Evolutionary conservation across 2,797 vertebrate genomes (phyloP), one percentile per base, ranked within the genome.

Genomic region (Distichodus sexfasciatus): DNA sequence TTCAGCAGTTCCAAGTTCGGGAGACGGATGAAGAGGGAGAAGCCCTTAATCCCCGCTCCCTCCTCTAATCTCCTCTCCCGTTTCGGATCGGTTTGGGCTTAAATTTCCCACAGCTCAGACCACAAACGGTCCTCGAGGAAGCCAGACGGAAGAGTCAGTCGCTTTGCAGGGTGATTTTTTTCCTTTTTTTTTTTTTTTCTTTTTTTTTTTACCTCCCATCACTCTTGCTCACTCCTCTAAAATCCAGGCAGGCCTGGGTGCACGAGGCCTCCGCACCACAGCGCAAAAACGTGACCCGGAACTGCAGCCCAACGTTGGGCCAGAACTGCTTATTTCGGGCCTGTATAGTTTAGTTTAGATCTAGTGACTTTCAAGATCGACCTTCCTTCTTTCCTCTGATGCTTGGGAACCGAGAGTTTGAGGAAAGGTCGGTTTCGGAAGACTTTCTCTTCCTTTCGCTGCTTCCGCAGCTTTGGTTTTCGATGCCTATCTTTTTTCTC

Each of bases 181-280:
- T 46, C 43, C 69, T 75, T n/a, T n/a, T n/a, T n/a, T n/a, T n/a
- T n/a, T n/a, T n/a, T n/a, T n/a, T n/a, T n/a, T n/a, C n/a, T n/a
- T n/a, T n/a, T n/a, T n/a, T n/a, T n/a, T n/a, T n/a, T n/a, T n/a
- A n/a, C n/a, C n/a, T n/a, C n/a, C n/a, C n/a, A n/a, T n/a, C n/a
- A n/a, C 59, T 10, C 31, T 47, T 43, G 35, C 57, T 80, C 81
- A 84, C 35, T 65, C 64, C 14, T n/a, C 35, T 21, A 58, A 33
- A 47, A 92, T 94, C 94, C 94, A 94, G 95, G 96, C 95, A 90
- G 95, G 95, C 92, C 95, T 96, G 94, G 93, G 91, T 93, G 91
- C 90, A 88, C 82, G 83, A 86, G 86, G 74, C 33, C 47, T 50
- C 4, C 1, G 12, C 7, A 24, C 24, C 47, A 14, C 24, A 8